These are phyloP conservation scores for Mayetiola destructor DNA, from an alignment of 2,888 invertebrate genomes.

Conservation along the genomic window DNA sequence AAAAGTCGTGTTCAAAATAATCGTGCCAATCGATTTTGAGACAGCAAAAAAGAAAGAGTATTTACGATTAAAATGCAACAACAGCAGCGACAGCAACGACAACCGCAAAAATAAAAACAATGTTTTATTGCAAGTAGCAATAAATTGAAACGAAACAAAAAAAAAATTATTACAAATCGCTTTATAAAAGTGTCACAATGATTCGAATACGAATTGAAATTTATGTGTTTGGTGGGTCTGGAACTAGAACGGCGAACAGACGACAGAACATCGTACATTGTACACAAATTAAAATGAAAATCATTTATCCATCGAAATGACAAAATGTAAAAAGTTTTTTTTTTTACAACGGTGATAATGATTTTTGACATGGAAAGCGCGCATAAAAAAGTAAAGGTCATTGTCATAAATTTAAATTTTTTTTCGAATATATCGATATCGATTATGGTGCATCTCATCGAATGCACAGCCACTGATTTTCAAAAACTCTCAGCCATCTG, in stretches of 20 bases:
- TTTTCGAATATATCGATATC: too few relatives aligned
- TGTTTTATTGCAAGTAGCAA: conserved; percentile 8
- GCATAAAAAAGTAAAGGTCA: too few relatives aligned
- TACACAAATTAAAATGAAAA: neutral
- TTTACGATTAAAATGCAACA: too few relatives aligned
- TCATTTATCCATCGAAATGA: neutral
- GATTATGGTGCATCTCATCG: neutral
- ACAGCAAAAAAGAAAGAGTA: too few relatives aligned
- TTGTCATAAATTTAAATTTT: too few relatives aligned
- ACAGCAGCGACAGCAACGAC: too few relatives aligned
- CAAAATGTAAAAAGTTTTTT: neutral
- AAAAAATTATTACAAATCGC: neutral
- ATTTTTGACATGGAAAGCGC: too few relatives aligned
- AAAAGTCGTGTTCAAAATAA: conserved; percentile 7
- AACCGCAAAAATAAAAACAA: too few relatives aligned
- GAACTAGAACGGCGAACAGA: neutral
- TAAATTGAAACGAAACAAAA: conserved; percentile 4
- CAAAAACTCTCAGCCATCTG: neutral
- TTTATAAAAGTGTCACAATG: too few relatives aligned
- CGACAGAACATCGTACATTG: neutral
- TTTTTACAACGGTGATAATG: too few relatives aligned
- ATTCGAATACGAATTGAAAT: neutral
- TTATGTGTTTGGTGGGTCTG: too few relatives aligned
- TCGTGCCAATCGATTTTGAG: conserved; percentile 13
- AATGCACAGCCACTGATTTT: too few relatives aligned